Percentiles rank a stretch among this genome's conserved stretches.
These are phyloP conservation scores for Andricus quercusramuli DNA, from an alignment of 2,888 invertebrate species.

Conservation along the genomic window DNA sequence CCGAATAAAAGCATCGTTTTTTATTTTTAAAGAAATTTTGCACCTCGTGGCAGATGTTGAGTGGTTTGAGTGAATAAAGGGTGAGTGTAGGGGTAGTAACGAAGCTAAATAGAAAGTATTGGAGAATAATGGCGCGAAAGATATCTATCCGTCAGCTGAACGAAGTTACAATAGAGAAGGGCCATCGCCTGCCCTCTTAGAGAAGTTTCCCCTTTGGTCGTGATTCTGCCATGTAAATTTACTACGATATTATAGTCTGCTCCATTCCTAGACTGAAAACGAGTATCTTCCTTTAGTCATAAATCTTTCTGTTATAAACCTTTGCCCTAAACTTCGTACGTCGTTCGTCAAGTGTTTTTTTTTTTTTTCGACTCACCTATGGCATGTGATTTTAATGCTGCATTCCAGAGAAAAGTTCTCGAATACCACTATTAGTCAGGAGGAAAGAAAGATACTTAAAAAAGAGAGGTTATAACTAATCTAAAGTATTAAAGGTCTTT, in stretches of 20 bases:
- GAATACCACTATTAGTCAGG: neutral
- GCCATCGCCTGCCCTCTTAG: constrained; percentile 60
- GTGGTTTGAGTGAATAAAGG: constrained; percentile 20
- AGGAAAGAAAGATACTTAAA: neutral
- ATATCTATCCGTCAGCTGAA: constrained; percentile 75
- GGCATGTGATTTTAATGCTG: neutral
- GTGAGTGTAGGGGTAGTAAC: constrained; percentile 23
- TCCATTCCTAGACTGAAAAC: constrained; percentile 4
- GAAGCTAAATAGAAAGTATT: constrained; percentile 43
- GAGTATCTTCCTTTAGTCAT: constrained; percentile 32
- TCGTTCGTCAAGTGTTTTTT: constrained; percentile 23
- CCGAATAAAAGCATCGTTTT: neutral
- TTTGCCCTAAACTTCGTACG: constrained; percentile 29
- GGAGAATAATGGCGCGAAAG: constrained; percentile 45
- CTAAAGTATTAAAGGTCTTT: neutral
- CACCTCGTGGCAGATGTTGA: neutral
- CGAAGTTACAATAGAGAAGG: constrained; percentile 70
- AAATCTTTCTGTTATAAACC: constrained; percentile 33
- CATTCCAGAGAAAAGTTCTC: constrained; percentile 4
- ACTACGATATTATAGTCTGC: neutral
- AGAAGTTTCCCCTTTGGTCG: constrained; percentile 56
- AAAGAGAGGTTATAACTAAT: neutral
- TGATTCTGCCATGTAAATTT: constrained; percentile 46
- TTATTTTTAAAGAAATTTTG: constrained; percentile 1
- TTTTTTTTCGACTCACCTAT: constrained; percentile 8